phyloP scores from a whole-genome alignment of 2,888 invertebrate genomes.

The Alentia gelatinosa region DNA sequence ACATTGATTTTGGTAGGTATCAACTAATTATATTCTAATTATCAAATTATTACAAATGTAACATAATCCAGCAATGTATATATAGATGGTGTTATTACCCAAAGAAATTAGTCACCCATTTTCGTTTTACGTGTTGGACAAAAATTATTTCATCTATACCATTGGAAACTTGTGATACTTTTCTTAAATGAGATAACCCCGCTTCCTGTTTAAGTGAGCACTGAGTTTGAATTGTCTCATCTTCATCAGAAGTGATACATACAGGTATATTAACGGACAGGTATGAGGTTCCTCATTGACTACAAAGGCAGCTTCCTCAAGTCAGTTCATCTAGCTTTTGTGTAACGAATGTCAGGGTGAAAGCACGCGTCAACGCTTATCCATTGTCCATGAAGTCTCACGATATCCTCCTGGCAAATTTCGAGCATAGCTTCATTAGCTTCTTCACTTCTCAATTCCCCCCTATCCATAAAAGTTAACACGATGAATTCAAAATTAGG shows the following conservation, averaged over 20 bases:
- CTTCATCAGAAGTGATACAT: not conserved
- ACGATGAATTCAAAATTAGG: too few species aligned
- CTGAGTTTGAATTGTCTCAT: not conserved
- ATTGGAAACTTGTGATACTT: constrained; percentile 33
- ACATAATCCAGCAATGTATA: not conserved
- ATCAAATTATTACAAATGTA: not conserved
- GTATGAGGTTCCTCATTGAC: not conserved
- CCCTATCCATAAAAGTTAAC: too few species aligned
- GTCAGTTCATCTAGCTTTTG: constrained; percentile 2
- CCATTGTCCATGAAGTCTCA: too few species aligned
- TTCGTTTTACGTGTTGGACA: not conserved
- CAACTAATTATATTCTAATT: not conserved
- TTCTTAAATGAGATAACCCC: not conserved
- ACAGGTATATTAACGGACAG: not conserved
- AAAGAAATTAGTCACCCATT: not conserved
- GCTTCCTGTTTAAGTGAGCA: not conserved
- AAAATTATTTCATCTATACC: not conserved
- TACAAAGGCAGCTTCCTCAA: constrained; percentile 12
- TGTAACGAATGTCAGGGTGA: not conserved
- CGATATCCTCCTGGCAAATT: too few species aligned
- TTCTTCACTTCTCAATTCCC: too few species aligned
- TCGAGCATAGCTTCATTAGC: too few species aligned
- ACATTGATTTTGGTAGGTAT: not conserved
- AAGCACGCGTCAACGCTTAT: not conserved
- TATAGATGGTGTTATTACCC: not conserved